Percentiles rank a stretch among this genome's conserved stretches.
These are phyloP conservation scores for Diorhabda elongata DNA, from an alignment of 1,140 invertebrate genomes.

Conservation along the genomic window DNA sequence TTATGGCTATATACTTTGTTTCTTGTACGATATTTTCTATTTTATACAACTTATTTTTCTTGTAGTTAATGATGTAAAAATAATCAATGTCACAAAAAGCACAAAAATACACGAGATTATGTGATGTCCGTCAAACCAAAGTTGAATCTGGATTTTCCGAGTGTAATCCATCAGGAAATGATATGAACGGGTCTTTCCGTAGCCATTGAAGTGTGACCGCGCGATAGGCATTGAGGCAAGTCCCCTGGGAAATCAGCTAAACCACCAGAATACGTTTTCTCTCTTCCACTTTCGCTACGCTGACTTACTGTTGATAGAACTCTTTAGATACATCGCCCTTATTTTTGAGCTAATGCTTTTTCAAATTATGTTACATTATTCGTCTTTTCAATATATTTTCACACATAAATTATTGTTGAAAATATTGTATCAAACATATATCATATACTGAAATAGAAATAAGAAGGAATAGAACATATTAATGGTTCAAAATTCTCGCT, in stretches of 20 bases:
- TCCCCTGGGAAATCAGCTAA: conserved; percentile 46
- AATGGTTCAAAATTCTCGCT: too few relatives aligned
- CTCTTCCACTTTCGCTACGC: conserved; percentile 16
- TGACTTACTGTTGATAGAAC: conserved; percentile 30
- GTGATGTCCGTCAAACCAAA: conserved; percentile 27
- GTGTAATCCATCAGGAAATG: conserved; percentile 45
- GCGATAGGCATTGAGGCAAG: conserved; percentile 38
- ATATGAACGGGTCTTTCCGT: conserved; percentile 44
- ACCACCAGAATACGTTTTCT: conserved; percentile 20
- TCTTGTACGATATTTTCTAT: too few relatives aligned
- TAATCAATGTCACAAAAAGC: neutral
- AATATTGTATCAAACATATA: too few relatives aligned
- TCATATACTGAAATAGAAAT: too few relatives aligned
- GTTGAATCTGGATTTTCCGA: conserved; percentile 21
- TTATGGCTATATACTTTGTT: too few relatives aligned
- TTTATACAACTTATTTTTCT: too few relatives aligned
- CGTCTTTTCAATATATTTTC: neutral
- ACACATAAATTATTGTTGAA: neutral
- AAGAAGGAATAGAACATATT: too few relatives aligned
- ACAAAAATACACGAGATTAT: neutral
- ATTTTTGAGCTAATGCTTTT: conserved; percentile 38
- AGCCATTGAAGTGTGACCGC: conserved; percentile 46
- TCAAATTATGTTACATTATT: conserved; percentile 29
- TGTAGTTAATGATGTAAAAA: conserved; percentile 1
- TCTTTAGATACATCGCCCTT: conserved; percentile 28